Evolutionary conservation across 2,797 vertebrate genomes (phyloP).

Genomic region (Apogon talboti): DNA sequence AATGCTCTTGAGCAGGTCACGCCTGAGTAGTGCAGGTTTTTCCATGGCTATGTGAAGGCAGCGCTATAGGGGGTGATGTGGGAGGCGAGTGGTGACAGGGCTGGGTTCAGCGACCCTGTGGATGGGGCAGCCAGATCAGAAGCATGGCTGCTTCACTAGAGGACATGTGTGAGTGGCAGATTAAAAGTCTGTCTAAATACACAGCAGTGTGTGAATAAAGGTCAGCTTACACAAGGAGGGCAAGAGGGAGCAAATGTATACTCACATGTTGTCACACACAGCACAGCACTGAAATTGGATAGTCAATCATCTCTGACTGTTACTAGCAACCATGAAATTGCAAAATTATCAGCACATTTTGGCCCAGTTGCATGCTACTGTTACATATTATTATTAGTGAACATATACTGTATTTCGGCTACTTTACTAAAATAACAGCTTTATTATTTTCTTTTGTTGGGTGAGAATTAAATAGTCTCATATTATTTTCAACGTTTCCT

Average conservation of each 20-base stretch:
- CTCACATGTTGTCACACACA: constrained; percentile 33
- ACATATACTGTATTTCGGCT: constrained; percentile 2
- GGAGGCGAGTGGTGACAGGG: constrained; percentile 84
- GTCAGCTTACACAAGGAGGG: constrained; percentile 62
- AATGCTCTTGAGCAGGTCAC: constrained; percentile 81
- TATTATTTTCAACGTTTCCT: too few species aligned
- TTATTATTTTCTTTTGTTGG: too few species aligned
- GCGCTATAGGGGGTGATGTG: constrained; percentile 69
- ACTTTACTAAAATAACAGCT: too few species aligned
- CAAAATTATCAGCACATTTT: neutral
- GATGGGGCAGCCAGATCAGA: constrained; percentile 78
- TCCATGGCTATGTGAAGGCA: constrained; percentile 75
- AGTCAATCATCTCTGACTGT: constrained; percentile 10
- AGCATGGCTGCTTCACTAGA: constrained; percentile 72
- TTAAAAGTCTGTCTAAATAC: constrained; percentile 78
- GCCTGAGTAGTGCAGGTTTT: constrained; percentile 78
- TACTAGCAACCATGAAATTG: neutral
- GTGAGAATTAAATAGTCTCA: too few species aligned
- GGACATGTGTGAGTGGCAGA: constrained; percentile 77
- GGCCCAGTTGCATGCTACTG: neutral
- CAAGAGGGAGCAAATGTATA: constrained; percentile 37
- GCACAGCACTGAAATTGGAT: constrained; percentile 16
- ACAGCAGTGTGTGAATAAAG: constrained; percentile 71
- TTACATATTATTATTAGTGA: neutral
- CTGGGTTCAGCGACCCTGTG: constrained; percentile 64